These are phyloP conservation scores for Gastrophysa polygoni DNA, from an alignment of 2,888 invertebrate species.

Conservation along the genomic window DNA sequence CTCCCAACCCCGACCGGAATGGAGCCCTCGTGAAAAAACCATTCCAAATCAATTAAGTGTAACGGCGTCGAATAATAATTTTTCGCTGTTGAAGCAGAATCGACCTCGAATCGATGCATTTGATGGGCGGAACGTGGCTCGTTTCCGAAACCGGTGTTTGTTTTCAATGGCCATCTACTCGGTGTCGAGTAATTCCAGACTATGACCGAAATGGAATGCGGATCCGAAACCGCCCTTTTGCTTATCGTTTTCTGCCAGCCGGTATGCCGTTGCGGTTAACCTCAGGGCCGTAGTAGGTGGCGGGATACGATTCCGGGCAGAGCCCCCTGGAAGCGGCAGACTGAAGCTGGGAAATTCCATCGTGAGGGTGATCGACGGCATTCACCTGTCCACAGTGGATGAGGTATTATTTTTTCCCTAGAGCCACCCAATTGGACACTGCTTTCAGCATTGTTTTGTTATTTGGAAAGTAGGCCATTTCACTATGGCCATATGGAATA, in stretches of 20 bases:
- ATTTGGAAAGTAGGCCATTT: no score
- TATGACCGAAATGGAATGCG: constrained; percentile 18
- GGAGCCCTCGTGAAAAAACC: not conserved
- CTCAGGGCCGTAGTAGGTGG: not conserved
- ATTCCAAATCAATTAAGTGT: constrained; percentile 4
- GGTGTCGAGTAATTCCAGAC: constrained; percentile 25
- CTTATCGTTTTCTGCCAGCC: constrained; percentile 25
- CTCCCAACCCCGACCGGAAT: not conserved
- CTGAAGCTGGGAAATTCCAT: no score
- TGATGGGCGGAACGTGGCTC: constrained; percentile 21
- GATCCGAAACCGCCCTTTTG: constrained; percentile 12
- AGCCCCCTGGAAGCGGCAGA: no score
- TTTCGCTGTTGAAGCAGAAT: constrained; percentile 10
- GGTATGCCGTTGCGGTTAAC: constrained; percentile 9
- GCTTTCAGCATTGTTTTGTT: no score
- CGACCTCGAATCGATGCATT: constrained; percentile 18
- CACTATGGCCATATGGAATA: no score
- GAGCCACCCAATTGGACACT: no score
- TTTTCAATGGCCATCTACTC: constrained; percentile 27
- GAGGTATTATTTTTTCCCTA: no score
- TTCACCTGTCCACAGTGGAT: no score
- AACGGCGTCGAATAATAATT: constrained; percentile 6
- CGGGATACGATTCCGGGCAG: no score
- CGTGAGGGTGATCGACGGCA: no score
- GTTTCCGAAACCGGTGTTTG: constrained; percentile 22